Conservation (phyloP, 2,113 vertebrate genomes). For the Hypomesus transpacificus region DNA sequence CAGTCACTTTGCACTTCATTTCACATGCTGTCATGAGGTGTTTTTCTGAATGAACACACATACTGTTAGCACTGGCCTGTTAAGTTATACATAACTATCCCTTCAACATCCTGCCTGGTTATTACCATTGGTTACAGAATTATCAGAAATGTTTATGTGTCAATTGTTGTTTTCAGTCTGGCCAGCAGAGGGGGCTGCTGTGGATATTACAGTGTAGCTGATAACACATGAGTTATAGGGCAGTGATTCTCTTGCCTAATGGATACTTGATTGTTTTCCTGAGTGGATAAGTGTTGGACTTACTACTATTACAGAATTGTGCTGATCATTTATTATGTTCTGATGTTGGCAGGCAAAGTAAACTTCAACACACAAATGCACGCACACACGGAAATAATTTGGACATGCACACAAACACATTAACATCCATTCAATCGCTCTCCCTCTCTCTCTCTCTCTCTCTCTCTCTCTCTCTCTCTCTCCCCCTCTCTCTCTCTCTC, state of each 20-base stretch:
- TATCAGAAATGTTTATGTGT: neutral
- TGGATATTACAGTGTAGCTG: conserved; percentile 2
- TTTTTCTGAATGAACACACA: no score
- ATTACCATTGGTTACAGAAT: no score
- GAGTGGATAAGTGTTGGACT: no score
- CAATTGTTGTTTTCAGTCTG: neutral
- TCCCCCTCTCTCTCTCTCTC: neutral
- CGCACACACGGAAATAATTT: neutral
- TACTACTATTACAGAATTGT: no score
- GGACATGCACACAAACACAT: neutral
- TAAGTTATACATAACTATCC: no score
- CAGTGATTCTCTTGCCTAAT: neutral
- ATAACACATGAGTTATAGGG: neutral
- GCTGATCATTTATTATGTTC: no score
- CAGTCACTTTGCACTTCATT: neutral
- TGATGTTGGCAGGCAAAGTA: neutral
- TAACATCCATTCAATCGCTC: no score
- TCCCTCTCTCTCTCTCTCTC: no score
- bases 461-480: neutral
- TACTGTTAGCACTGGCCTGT: no score
- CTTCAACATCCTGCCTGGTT: no score
- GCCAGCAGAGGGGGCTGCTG: conserved; percentile 54
- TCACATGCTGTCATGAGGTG: neutral
- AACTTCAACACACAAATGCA: neutral
- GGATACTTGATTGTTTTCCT: no score